Base-by-base conservation (phyloP, 2,113 vertebrate genomes). In the Pavo muticus region DNA sequence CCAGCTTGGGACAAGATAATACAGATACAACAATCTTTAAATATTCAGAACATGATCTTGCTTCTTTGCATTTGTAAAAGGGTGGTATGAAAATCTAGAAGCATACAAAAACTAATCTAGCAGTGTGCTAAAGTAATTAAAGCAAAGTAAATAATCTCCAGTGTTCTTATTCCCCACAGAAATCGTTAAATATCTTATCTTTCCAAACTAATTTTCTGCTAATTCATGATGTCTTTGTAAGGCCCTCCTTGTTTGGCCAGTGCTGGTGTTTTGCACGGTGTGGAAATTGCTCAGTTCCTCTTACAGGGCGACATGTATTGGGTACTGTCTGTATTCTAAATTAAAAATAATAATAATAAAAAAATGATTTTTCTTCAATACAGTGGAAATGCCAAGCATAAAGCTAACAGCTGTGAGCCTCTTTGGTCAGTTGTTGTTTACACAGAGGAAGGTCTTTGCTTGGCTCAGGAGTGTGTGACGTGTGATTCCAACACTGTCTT, bases 131-230 rank as follows among this genome's bases (percentile, higher is more conserved):
- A 96, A 97, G 97, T 97, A 98, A 98, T 98, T 98, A 98, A 96
- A 97, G 95, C 93, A 97, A 97, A 97, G 96, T 97, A 98, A 98
- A 98, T 98, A 98, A 98, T 98, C 97, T 97, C 95, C 90, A 96
- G 95, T 98, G 97, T 97, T 97, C 90, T 92, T 97, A 97, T 97
- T 97, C 97, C 97, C 97, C 59, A 85, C 79, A 97, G 97, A 97
- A 97, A 97, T 97, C 92, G 95, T 96, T 97, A 97, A 97, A 97
- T 98, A 94, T 97, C 95, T 97, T 98, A 97, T 97, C 96, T 97
- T 97, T 97, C 87, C 82, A 96, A 98, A 97, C 88, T 97, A 92
- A 65, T 95, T 97, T 98, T 96, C 69, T 83, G 81, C 90, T 96
- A 96, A 96, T 97, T 97, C 88, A 76, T 94, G 96, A 96, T 96